Evolutionary conservation across 2,113 vertebrate species (phyloP).

Genomic region (Octodon degus): DNA sequence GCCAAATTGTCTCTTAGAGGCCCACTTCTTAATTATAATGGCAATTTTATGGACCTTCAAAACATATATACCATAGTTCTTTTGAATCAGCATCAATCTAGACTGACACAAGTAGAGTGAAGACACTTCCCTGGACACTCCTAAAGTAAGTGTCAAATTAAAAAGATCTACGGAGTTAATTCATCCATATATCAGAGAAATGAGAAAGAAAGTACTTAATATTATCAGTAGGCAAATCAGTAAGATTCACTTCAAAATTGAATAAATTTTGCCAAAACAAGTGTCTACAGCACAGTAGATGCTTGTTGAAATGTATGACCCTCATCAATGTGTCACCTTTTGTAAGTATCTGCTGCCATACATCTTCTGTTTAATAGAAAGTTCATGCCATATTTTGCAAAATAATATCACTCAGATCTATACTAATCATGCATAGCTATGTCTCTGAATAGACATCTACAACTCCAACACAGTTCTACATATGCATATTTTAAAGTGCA

Average conservation of each 20-base stretch:
- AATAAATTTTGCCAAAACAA: background rate
- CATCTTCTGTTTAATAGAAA: background rate
- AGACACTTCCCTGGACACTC: background rate
- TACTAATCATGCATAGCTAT: background rate
- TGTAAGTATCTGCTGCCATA: background rate
- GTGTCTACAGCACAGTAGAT: background rate
- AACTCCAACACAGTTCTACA: background rate
- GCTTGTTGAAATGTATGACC: background rate
- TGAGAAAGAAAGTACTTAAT: background rate
- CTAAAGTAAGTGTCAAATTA: slow-evolving; percentile 13
- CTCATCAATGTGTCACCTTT: background rate
- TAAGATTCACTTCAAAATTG: background rate
- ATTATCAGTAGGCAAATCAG: background rate
- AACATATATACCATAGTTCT: background rate
- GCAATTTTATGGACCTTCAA: background rate
- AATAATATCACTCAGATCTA: background rate
- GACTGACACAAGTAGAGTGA: background rate
- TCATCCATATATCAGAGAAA: background rate
- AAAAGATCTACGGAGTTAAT: background rate
- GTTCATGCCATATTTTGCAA: background rate
- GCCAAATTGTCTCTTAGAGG: background rate
- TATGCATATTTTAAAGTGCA: background rate
- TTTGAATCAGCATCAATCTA: slow-evolving; percentile 12
- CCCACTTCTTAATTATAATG: background rate
- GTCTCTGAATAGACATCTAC: background rate